Evolutionary conservation across 1,140 invertebrate species (phyloP).

Genomic region (Drosophila pandora): DNA sequence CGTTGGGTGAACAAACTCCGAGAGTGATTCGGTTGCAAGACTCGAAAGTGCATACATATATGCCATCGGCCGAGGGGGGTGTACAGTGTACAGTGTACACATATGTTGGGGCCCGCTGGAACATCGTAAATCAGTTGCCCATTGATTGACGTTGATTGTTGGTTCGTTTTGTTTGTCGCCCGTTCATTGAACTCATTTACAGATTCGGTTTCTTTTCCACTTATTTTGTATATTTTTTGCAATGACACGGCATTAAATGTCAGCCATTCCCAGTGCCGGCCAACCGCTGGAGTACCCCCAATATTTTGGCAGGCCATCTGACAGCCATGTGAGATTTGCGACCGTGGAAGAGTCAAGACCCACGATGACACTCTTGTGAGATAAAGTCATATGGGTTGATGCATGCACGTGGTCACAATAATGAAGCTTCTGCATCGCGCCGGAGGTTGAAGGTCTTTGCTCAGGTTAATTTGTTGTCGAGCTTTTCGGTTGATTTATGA

Average conservation of each 20-base stretch:
- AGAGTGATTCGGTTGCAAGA: slow-evolving; percentile 34
- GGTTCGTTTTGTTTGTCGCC: slow-evolving; percentile 33
- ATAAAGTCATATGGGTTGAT: slow-evolving; percentile 20
- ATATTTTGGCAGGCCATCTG: slow-evolving; percentile 13
- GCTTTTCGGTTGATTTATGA: slow-evolving; percentile 29
- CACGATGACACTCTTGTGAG: slow-evolving; percentile 19
- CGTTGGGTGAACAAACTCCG: slow-evolving; percentile 63
- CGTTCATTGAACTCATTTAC: slow-evolving; percentile 61
- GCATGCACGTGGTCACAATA: slow-evolving; percentile 31
- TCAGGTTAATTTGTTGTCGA: slow-evolving; percentile 8
- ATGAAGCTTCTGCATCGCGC: slow-evolving; percentile 31
- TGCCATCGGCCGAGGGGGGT: slow-evolving; percentile 1
- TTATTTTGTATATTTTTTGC: background rate
- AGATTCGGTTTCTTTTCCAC: slow-evolving; percentile 23
- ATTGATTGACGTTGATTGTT: slow-evolving; percentile 65
- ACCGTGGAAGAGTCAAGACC: slow-evolving; percentile 10
- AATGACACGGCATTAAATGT: slow-evolving; percentile 40
- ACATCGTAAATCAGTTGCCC: slow-evolving; percentile 52
- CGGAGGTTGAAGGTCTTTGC: slow-evolving; percentile 31
- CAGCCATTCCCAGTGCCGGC: slow-evolving; percentile 8
- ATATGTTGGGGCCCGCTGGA: background rate
- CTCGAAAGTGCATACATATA: slow-evolving; percentile 48
- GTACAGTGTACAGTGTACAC: background rate
- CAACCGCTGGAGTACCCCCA: slow-evolving; percentile 9
- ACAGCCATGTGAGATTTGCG: slow-evolving; percentile 27